Evolutionary conservation across 2,797 vertebrate genomes (phyloP).

Genomic region (Perodicticus potto): DNA sequence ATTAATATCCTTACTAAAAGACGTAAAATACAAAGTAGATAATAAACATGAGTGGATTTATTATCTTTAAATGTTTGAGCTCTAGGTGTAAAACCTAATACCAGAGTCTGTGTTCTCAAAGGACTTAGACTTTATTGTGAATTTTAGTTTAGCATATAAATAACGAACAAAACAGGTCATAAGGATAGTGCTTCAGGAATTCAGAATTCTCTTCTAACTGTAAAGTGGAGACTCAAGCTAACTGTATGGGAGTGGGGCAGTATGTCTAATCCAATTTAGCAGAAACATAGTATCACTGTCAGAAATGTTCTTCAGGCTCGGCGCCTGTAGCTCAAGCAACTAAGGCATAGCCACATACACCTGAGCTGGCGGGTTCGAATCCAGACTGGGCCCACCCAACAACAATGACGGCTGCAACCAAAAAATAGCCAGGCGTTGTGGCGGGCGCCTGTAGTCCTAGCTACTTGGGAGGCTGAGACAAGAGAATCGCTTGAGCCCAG

Average conservation of each 20-base stretch:
- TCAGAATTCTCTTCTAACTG: neutral
- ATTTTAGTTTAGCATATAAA: neutral
- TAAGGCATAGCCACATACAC: too few species aligned
- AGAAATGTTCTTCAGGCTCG: neutral
- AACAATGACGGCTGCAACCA: too few species aligned
- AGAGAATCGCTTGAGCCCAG: too few species aligned
- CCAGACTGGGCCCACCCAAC: too few species aligned
- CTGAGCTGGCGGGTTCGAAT: too few species aligned
- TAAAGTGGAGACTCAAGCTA: neutral
- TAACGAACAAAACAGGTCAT: neutral
- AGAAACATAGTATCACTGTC: neutral
- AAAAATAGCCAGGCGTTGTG: too few species aligned
- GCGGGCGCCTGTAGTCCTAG: too few species aligned
- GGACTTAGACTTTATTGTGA: neutral
- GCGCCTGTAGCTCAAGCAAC: too few species aligned
- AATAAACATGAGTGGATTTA: slow-evolving; percentile 4
- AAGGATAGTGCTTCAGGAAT: neutral
- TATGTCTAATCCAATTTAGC: neutral
- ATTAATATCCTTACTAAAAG: neutral
- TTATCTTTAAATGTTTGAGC: neutral
- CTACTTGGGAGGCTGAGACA: too few species aligned
- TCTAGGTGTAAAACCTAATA: neutral
- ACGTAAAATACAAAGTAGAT: neutral
- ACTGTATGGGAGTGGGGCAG: neutral
- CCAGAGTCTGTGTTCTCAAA: neutral